Base-by-base conservation (phyloP, 1,140 invertebrate species). In the Melipona quadrifasciata region DNA sequence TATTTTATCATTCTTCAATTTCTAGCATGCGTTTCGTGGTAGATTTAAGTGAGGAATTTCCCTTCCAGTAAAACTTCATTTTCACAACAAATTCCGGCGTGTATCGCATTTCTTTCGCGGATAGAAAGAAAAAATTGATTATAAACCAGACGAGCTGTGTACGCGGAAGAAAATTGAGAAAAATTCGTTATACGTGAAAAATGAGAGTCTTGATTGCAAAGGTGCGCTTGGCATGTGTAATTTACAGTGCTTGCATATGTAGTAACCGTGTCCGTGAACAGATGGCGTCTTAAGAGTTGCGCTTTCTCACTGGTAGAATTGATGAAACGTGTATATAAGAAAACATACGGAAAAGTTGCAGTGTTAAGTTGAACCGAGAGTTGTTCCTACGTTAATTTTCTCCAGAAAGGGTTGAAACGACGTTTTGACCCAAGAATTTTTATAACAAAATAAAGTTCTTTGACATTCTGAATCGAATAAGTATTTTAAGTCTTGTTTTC, bases 301-400 rank as follows among this genome's bases (percentile, higher is more conserved):
- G 6, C 4, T 71, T 82, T 86, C 85, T 73, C 79, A 71, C 53
- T 34, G 68, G 39, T 61, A 47, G 71, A 84, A 70, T 75, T 16
- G n/a, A 72, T 81, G 10, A 39, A 79, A 6, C 6, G 3, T 70
- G 51, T 1, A 5, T 71, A 83, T 78, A 83, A 84, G 47, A 67
- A 3, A 61, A 21, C 16, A 8, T 1, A 0, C 21, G 8, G 16
- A 31, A 1, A 14, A 3, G 14, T 34, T 51, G n/a, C n/a, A n/a
- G n/a, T 24, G 39, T 47, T 0, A 8, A 79, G 51, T 83, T 73
- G 80, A 91, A 90, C 76, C 24, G 70, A 84, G 81, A 84, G 86
- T 89, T 90, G 89, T 93, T 93, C 90, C 82, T 79, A 90, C 92
- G 93, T 93, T 91, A 75, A 93, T 64, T 93, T 92, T 93, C 4